These are phyloP conservation scores for Clytia hemisphaerica DNA, from an alignment of 30 jellyfish, hydroid and myxozoan genomes.

Conservation along the genomic window DNA sequence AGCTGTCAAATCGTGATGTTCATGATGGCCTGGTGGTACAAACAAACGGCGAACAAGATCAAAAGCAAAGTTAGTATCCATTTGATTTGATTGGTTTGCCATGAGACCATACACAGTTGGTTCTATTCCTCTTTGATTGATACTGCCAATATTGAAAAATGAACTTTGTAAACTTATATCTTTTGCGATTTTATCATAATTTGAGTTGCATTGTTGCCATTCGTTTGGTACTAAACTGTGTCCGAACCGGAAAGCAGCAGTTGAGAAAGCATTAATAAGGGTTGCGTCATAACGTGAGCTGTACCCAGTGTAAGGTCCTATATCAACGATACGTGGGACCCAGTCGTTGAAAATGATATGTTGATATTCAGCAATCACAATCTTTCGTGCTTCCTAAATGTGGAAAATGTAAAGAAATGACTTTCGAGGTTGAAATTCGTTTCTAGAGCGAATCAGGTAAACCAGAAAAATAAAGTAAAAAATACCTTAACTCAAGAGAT, in stretches of 20 bases:
- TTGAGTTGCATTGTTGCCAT: neutral
- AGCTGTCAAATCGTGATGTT: neutral
- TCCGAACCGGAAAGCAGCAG: constrained; percentile 4
- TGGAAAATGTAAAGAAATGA: too few species aligned
- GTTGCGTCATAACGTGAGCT: neutral
- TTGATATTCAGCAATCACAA: neutral
- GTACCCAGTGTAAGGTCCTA: neutral
- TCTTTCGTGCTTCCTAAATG: neutral
- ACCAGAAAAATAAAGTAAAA: too few species aligned
- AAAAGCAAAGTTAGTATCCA: neutral
- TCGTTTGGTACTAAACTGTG: neutral
- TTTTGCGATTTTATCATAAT: neutral
- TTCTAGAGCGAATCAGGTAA: too few species aligned
- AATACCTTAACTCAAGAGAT: too few species aligned
- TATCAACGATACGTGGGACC: neutral
- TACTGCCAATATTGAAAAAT: too few species aligned
- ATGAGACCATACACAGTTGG: neutral
- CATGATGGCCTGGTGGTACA: neutral
- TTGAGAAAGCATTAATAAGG: neutral
- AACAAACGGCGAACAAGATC: neutral
- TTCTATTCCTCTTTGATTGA: constrained; percentile 8
- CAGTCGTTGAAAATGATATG: neutral
- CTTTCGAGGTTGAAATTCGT: too few species aligned
- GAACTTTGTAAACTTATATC: neutral
- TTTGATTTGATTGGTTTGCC: neutral